A percentile compares a stretch with the other conserved stretches of the same genome.
Evolutionary conservation across 2,797 vertebrate species (phyloP).

Genomic region (Eulemur coronatus): DNA sequence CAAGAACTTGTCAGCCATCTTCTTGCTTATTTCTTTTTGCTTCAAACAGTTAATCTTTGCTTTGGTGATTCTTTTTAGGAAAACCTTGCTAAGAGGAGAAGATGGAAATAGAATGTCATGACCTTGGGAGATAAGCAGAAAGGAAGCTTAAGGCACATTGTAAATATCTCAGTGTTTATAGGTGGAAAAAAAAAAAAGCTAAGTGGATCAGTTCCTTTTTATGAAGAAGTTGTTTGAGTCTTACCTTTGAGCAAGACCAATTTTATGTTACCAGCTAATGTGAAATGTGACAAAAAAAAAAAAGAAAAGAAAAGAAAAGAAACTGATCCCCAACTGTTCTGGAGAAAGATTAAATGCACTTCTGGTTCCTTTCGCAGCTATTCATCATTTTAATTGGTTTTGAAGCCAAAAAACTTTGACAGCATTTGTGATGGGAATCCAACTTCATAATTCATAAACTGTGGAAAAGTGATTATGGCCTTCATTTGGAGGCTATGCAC

Average conservation of each 20-base stretch:
- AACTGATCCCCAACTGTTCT: constrained; percentile 52
- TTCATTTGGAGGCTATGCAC: constrained; percentile 30
- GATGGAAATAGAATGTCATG: background rate
- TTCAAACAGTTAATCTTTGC: constrained; percentile 17
- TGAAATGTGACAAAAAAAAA: constrained; percentile 42
- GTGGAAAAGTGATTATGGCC: constrained; percentile 54
- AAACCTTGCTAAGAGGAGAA: constrained; percentile 32
- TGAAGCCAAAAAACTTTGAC: constrained; percentile 72
- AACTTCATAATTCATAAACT: constrained; percentile 65
- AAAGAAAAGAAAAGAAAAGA: background rate
- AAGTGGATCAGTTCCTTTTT: constrained; percentile 35
- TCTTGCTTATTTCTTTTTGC: constrained; percentile 14
- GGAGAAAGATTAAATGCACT: constrained; percentile 66
- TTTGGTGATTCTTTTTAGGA: constrained; percentile 24
- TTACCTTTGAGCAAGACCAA: constrained; percentile 52
- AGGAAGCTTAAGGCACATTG: background rate
- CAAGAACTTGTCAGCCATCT: background rate
- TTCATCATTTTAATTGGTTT: constrained; percentile 74
- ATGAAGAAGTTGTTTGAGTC: constrained; percentile 53
- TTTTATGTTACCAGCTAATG: constrained; percentile 46
- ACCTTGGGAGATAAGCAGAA: constrained; percentile 14
- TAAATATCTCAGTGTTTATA: constrained; percentile 3
- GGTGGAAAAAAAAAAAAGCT: background rate
- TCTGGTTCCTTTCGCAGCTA: constrained; percentile 52
- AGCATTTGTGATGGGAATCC: constrained; percentile 56